Evolutionary conservation across 2,113 vertebrate species (phyloP), one percentile per base, ranked within the genome.

Genomic region (Crypturellus undulatus): DNA sequence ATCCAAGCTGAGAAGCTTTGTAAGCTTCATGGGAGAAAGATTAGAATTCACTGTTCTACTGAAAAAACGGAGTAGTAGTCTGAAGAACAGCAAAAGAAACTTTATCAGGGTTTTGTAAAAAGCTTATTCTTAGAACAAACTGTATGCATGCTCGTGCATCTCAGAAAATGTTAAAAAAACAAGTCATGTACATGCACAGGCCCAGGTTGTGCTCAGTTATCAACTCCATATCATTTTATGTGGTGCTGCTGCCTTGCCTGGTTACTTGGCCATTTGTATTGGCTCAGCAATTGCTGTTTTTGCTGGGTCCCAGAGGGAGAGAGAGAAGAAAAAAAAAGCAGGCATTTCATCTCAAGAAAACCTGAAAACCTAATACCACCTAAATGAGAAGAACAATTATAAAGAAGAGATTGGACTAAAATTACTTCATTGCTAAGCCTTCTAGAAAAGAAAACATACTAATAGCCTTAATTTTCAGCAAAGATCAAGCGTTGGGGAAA

Each of bases 11-110:
- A 76, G 17, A 62, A 0, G 1, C 2, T 52, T 10, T 36, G 19
- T 3, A 22, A 65, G 7, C 12, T n/a, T 47, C 60, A 45, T 2
- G 9, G 17, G 14, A 58, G 28, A 36, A 2, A 72, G 14, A 79
- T 14, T 19, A 78, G 26, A 78, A 40, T 43, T 73, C 1, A 1
- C 14, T 0, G 0, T 79, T 79, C 15, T 51, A 79, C 7, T 43
- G 21, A 19, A 64, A 21, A 68, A 42, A 3, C 45, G 12, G 28
- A 88, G 4, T 28, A 51, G 2, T 42, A 9, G 5, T 72, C 28
- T 40, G 6, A 77, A 69, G 32, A 28, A 40, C 18, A 42, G 54
- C 12, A 71, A 68, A 42, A 68, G 24, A 58, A 73, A 84, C 63
- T 9, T 36, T 26, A 81, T 45, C 16, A 72, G 16, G 68, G 13